Conservation (phyloP, 2,113 vertebrate genomes). For the Philantomba maxwellii region DNA sequence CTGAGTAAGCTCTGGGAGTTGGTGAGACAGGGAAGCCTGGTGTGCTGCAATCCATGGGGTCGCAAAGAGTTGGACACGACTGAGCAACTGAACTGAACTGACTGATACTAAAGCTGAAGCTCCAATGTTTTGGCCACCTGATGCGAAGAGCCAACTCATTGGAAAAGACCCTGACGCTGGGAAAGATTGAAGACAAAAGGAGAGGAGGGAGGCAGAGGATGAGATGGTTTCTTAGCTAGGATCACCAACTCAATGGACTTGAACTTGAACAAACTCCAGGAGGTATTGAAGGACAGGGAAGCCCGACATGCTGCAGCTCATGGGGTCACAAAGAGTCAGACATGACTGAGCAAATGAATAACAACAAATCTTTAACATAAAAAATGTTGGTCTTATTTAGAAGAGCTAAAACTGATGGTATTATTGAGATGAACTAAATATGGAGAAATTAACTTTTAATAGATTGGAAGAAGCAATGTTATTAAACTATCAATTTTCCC, state of each 20-base stretch:
- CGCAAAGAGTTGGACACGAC: fast-evolving
- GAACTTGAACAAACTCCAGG: neutral
- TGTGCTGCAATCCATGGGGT: neutral
- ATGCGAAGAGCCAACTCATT: neutral
- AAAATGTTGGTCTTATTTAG: neutral
- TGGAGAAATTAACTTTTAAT: neutral
- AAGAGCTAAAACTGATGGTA: neutral
- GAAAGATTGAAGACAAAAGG: neutral
- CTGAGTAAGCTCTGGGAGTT: neutral
- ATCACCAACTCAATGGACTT: neutral
- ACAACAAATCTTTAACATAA: neutral
- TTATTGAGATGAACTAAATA: neutral
- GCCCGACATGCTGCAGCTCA: neutral
- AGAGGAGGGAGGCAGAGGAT: neutral
- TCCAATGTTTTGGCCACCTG: neutral
- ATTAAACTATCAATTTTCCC: neutral
- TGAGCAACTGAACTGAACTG: neutral
- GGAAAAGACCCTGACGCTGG: neutral
- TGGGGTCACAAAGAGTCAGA: neutral
- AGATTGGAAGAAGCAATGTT: neutral
- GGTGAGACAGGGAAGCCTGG: neutral
- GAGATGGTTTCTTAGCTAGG: neutral
- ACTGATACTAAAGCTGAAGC: neutral
- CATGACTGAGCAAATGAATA: neutral
- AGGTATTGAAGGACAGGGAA: neutral